Conservation (phyloP, 2,797 vertebrate genomes). For the Ceyx erithaca region DNA sequence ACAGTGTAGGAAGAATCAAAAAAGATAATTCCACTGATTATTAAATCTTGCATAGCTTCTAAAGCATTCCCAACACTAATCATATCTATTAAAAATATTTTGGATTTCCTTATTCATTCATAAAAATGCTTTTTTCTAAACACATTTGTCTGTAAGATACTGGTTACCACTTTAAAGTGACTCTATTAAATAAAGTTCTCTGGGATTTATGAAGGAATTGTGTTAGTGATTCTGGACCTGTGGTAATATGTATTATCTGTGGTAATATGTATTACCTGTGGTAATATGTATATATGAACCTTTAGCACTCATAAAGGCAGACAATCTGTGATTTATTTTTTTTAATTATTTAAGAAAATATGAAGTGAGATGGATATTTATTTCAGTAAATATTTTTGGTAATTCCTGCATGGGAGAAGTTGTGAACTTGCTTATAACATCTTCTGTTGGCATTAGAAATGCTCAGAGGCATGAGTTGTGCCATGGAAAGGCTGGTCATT, state of each 20-base stretch:
- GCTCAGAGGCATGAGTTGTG: background rate
- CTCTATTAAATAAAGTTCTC: background rate
- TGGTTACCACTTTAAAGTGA: background rate
- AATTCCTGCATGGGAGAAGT: background rate
- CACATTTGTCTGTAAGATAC: background rate
- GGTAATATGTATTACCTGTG: no score
- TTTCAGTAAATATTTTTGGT: background rate
- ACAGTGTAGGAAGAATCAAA: background rate
- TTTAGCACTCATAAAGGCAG: background rate
- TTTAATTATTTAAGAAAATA: background rate
- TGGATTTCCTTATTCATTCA: background rate
- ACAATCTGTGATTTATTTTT: background rate
- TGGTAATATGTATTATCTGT: no score
- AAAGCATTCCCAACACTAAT: background rate
- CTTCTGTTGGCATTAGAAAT: background rate
- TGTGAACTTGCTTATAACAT: background rate
- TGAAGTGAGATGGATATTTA: background rate
- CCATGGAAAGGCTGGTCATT: background rate
- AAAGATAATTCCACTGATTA: background rate
- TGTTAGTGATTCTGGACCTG: background rate
- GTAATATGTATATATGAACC: no score
- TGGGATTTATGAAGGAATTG: background rate
- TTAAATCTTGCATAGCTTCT: background rate
- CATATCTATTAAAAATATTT: background rate
- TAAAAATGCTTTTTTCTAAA: background rate